A percentile compares a stretch with the other conserved stretches of the same genome.
Conservation (phyloP, 35 echinoderm and acorn worm genomes). For the Holothuria glaberrima region DNA sequence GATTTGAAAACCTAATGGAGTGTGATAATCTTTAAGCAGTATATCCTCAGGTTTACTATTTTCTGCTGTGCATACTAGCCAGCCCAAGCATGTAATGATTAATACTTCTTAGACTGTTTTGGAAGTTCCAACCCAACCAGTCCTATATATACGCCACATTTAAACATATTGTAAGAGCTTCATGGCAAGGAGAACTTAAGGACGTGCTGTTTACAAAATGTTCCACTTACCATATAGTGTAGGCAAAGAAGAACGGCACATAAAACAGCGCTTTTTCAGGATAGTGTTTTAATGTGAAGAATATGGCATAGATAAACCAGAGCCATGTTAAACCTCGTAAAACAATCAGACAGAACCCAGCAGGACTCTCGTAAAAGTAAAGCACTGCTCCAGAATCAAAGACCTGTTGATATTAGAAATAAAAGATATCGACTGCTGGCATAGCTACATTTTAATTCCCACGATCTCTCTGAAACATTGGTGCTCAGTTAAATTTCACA, state of each 20-base stretch:
- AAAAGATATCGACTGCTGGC: too few species aligned
- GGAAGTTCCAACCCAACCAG: too few species aligned
- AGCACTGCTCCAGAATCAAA: slow-evolving; percentile 95
- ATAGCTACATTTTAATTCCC: too few species aligned
- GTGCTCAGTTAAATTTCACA: too few species aligned
- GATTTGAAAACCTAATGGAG: too few species aligned
- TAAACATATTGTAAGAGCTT: not conserved
- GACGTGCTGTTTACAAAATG: not conserved
- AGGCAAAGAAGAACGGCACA: slow-evolving; percentile 86
- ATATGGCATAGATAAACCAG: slow-evolving; percentile 99
- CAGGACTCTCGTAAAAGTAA: slow-evolving; percentile 92
- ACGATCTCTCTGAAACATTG: too few species aligned
- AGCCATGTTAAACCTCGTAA: slow-evolving; percentile 85
- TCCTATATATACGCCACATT: not conserved
- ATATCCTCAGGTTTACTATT: too few species aligned
- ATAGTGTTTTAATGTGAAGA: slow-evolving; percentile 97
- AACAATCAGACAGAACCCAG: slow-evolving; percentile 73
- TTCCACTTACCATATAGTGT: slow-evolving; percentile 87
- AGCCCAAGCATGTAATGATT: too few species aligned
- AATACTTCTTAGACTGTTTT: too few species aligned
- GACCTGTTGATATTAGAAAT: slow-evolving; percentile 39
- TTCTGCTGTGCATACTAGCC: too few species aligned
- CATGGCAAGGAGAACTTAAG: too few species aligned
- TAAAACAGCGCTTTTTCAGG: slow-evolving; percentile 91
- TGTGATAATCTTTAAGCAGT: too few species aligned